phyloP scores from a whole-genome alignment of 1,140 invertebrate genomes.

The Phortica variegata region DNA sequence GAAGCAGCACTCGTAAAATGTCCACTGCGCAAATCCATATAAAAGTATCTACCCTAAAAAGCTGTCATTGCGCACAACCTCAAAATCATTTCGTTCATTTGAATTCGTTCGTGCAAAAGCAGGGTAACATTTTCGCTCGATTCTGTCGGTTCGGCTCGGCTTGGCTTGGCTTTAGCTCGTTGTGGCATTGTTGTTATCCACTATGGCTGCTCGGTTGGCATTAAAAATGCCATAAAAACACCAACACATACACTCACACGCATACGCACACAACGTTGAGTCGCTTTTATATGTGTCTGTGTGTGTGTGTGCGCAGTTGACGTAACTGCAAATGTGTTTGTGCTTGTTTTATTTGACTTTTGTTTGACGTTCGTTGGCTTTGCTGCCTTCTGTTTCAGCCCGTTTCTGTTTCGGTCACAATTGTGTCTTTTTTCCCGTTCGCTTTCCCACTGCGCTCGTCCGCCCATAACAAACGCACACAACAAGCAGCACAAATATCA shows the following conservation, averaged over 20 bases:
- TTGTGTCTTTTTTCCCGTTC: too few species aligned
- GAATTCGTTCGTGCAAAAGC: too few species aligned
- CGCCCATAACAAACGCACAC: too few species aligned
- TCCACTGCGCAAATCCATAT: conserved; percentile 54
- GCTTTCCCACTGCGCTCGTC: too few species aligned
- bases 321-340: neutral
- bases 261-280: too few species aligned
- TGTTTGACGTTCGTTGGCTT: neutral
- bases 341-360: neutral
- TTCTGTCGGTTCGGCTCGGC: conserved; percentile 14
- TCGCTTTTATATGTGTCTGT: too few species aligned
- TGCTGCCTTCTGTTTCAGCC: neutral
- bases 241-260: conserved; percentile 13
- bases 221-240: conserved; percentile 47
- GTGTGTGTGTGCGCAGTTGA: conserved; percentile 2
- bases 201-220: conserved; percentile 22
- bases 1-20: too few species aligned
- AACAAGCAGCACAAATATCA: too few species aligned
- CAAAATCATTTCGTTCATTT: conserved; percentile 20
- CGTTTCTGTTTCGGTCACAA: too few species aligned
- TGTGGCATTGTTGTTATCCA: conserved; percentile 9
- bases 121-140: conserved; percentile 19
- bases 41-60: conserved; percentile 57
- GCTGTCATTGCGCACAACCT: conserved; percentile 53
- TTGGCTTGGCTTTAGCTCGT: conserved; percentile 16